Evolutionary conservation across 2,888 invertebrate genomes (phyloP).

Genomic region (Orchesellides sinensis): DNA sequence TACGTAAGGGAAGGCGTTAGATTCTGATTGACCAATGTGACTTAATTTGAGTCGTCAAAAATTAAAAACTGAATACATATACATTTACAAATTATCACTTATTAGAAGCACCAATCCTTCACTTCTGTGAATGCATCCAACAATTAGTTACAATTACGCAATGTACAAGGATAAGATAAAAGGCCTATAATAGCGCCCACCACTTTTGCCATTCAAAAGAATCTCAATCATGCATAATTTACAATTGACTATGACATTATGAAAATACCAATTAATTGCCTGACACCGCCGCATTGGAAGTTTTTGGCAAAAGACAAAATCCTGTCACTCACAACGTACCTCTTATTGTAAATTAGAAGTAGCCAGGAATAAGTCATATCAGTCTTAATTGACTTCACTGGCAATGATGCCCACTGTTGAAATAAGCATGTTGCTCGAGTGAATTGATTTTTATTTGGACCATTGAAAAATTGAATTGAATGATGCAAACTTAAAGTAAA

Average conservation of each 20-base stretch:
- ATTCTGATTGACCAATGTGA: no score
- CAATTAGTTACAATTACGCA: no score
- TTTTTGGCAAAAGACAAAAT: conserved; percentile 38
- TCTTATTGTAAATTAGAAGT: conserved; percentile 17
- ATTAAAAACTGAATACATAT: no score
- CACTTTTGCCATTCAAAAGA: background rate
- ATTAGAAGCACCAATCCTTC: conserved; percentile 19
- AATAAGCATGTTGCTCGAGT: conserved; percentile 63
- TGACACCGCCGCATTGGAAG: conserved; percentile 46
- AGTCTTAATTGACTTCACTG: conserved; percentile 63
- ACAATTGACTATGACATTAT: conserved; percentile 24
- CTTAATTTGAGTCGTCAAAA: no score
- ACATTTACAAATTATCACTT: conserved; percentile 10
- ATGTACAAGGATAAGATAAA: no score
- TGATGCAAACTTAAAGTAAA: conserved; percentile 48
- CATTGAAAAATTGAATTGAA: conserved; percentile 44
- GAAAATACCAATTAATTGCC: conserved; percentile 17
- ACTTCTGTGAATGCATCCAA: no score
- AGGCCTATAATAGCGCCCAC: no score
- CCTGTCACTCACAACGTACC: background rate
- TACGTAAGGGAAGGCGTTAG: no score
- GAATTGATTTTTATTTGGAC: conserved; percentile 53
- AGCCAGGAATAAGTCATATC: conserved; percentile 60
- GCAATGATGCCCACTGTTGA: conserved; percentile 56
- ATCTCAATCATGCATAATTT: background rate